phyloP scores from a whole-genome alignment of 2,113 vertebrate genomes.

The Taxidea taxus region DNA sequence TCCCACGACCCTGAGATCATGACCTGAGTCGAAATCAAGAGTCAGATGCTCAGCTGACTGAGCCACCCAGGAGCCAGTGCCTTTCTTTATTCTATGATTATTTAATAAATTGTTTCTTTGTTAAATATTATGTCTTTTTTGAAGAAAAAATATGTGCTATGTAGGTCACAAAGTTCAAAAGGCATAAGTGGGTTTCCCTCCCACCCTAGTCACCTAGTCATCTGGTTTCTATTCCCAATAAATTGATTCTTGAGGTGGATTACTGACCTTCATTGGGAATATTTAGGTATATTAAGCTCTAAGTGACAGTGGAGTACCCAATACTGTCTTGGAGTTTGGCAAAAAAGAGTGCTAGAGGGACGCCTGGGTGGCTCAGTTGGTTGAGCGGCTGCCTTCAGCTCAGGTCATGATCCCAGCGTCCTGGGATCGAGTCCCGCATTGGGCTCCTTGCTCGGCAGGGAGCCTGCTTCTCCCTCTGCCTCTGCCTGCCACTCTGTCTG shows the following conservation, averaged over 20 bases:
- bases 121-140: neutral
- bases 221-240: neutral
- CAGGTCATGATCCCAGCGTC: too few species aligned
- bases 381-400: too few species aligned
- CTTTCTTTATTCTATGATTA: neutral
- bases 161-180: neutral
- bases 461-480: too few species aligned
- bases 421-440: too few species aligned
- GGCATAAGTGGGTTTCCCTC: neutral
- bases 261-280: neutral
- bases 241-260: neutral
- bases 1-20: neutral
- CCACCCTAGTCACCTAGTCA: neutral
- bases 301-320: neutral
- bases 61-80: neutral
- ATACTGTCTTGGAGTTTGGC: neutral
- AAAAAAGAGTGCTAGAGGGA: neutral
- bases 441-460: too few species aligned
- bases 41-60: neutral
- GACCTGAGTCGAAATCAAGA: neutral
- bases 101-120: neutral
- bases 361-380: too few species aligned
- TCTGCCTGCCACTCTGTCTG: too few species aligned
- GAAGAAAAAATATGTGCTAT: neutral
- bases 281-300: neutral